Evolutionary conservation across 1,140 invertebrate genomes (phyloP), one percentile per base, ranked within the genome.

Genomic region (Drosophila lowei): DNA sequence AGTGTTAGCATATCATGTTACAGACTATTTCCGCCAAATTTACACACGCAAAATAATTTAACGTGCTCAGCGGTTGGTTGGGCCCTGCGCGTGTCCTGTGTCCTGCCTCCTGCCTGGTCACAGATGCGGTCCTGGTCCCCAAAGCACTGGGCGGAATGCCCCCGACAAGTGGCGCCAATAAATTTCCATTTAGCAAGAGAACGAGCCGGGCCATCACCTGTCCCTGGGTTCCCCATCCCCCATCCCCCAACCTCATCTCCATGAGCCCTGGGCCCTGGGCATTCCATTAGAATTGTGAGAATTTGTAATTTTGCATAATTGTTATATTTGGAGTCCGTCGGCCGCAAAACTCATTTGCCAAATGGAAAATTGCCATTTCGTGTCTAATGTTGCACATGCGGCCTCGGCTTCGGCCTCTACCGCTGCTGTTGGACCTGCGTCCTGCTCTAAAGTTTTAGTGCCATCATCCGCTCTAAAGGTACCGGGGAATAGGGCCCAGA

Each of bases 251-350:
- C 48, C 42, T 34, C 34, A 15, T 11, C 34, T 9, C 25, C 8
- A n/a, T 11, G 23, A n/a, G 16, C 7, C 52, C 43, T 34, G 30
- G 62, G 43, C 54, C 67, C 60, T 59, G 34, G 63, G 62, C 75
- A 81, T 84, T 89, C 86, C 86, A 90, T 90, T 90, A 90, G 79
- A 90, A 90, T 88, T 88, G 88, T 78, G 88, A 88, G 88, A 88
- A 90, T 90, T 90, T 90, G 88, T 90, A 90, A 90, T 90, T 90
- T 90, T 90, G 88, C 88, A 90, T 90, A 90, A 90, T 90, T 90
- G 88, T 80, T 90, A 73, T 90, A 80, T 81, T 89, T 88, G 83
- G 80, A 80, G 76, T 89, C 88, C 74, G 79, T 77, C 83, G 79
- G 79, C 86, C 83, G 83, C 83, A 90, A 90, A 90, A 90, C 81